Percentiles rank a stretch among this genome's conserved stretches.
phyloP scores from a whole-genome alignment of 2,113 vertebrate genomes.

The Morone chrysops region DNA sequence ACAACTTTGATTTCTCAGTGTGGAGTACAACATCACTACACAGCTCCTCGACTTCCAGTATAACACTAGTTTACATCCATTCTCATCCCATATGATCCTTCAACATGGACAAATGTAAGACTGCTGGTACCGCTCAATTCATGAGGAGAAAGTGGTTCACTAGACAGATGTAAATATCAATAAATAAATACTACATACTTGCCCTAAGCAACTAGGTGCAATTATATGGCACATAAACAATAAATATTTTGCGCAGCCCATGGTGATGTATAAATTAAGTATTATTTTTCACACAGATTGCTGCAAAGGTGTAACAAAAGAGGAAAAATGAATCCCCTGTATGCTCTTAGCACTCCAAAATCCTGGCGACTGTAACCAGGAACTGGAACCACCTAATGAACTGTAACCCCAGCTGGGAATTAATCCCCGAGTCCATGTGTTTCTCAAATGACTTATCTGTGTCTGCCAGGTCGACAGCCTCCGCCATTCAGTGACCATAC shows the following conservation, averaged over 20 bases:
- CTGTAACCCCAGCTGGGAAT: too few species aligned
- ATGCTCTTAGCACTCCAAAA: not conserved
- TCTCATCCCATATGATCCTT: not conserved
- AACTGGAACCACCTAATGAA: too few species aligned
- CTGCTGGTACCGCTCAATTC: not conserved
- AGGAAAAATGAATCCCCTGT: not conserved
- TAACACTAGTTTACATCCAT: not conserved
- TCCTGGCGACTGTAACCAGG: too few species aligned
- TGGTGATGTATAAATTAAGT: not conserved
- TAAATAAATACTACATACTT: not conserved
- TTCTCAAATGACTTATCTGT: too few species aligned
- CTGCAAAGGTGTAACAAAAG: not conserved
- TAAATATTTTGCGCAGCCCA: not conserved
- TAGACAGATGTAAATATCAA: slow-evolving; percentile 17
- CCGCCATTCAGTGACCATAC: not conserved
- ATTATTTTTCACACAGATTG: not conserved
- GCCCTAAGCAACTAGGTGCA: not conserved
- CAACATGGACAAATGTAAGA: not conserved
- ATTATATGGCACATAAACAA: not conserved
- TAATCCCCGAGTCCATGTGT: too few species aligned
- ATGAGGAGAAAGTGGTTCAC: not conserved
- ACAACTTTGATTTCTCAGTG: not conserved
- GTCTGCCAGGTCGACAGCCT: not conserved
- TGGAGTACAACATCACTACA: not conserved
- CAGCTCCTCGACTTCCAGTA: not conserved